Evolutionary conservation across 2,113 vertebrate genomes (phyloP), one percentile per base, ranked within the genome.

Genomic region (Pangasianodon hypophthalmus): DNA sequence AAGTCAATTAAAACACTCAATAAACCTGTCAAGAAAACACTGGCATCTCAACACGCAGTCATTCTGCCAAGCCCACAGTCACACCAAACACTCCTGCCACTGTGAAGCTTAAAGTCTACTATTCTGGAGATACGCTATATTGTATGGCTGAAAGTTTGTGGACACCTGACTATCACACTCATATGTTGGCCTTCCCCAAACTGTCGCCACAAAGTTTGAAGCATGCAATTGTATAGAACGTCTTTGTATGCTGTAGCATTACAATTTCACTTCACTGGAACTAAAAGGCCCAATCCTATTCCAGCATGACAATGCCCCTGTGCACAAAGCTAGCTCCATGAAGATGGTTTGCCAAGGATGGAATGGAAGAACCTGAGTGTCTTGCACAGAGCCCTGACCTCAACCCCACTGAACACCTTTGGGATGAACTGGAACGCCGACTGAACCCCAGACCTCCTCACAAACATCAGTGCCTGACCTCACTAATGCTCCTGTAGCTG

Each of bases 1-100:
- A 83, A 32, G 52, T 37, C 52, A 32, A 58, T 83, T 58, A 32
- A 83, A 58, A 83, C 81, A 82, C 80, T 82, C 80, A 10, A 19
- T 82, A 82, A 82, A 56, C 80, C 80, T 32, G 29, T 37, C 52
- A 0, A 24, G 81, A 52, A 58, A 83, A 24, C 18, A 9, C 50
- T 54, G 50, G 79, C 29, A 81, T 54, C 29, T 54, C 14, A 19
- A 14, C 79, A 32, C 14, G 48, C 50, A 54, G 41, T 46, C 73
- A 4, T 77, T 77, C 41, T 46, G 73, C 73, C 73, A 46, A 46
- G 73, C 41, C 21, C 5, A 50, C 5, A 79, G 46, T 50, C 24
- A 29, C 24, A 29, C 46, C 26, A 29, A 29, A 50, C 10, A 50
- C 75, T 44, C 41, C 19, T 46, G 37, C 37, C 14, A n/a, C 16